Evolutionary conservation across 2,113 vertebrate species (phyloP).

Genomic region (Psittacus erithacus): DNA sequence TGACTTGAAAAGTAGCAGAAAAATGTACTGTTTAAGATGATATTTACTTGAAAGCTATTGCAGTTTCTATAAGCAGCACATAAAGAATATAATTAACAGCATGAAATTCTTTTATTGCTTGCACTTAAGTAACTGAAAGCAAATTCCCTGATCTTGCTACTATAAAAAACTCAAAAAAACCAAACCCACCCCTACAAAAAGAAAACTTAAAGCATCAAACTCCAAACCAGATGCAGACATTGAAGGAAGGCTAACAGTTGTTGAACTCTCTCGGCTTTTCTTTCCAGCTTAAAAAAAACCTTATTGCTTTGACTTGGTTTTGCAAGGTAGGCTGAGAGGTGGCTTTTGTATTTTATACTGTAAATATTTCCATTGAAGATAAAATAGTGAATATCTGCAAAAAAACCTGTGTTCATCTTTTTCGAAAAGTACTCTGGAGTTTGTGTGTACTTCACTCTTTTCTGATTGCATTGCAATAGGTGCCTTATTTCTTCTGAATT

Average conservation of each 20-base stretch:
- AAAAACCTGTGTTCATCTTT: not conserved
- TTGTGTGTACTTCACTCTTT: not conserved
- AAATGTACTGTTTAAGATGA: not conserved
- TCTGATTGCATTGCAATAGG: not conserved
- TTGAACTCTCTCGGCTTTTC: not conserved
- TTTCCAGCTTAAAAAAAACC: not conserved
- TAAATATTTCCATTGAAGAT: slow-evolving; percentile 13
- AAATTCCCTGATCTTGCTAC: not conserved
- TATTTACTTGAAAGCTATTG: slow-evolving; percentile 23
- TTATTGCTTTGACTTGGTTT: not conserved
- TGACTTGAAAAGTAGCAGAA: slow-evolving; percentile 9
- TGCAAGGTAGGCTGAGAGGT: not conserved
- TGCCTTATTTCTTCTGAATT: not conserved
- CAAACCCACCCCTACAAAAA: not conserved
- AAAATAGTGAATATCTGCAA: slow-evolving; percentile 28
- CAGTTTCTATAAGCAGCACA: slow-evolving; percentile 20
- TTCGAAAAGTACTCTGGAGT: not conserved
- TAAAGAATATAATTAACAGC: slow-evolving; percentile 18
- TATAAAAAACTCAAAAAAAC: not conserved
- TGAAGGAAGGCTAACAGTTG: not conserved
- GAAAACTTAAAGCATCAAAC: not conserved
- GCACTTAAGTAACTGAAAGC: slow-evolving; percentile 38
- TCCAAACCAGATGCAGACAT: not conserved
- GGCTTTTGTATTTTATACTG: not conserved
- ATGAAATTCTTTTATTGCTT: not conserved